Percentiles rank a stretch among this genome's conserved stretches.
phyloP scores from a whole-genome alignment of 2,113 vertebrate genomes.

The Alethe castanea region DNA sequence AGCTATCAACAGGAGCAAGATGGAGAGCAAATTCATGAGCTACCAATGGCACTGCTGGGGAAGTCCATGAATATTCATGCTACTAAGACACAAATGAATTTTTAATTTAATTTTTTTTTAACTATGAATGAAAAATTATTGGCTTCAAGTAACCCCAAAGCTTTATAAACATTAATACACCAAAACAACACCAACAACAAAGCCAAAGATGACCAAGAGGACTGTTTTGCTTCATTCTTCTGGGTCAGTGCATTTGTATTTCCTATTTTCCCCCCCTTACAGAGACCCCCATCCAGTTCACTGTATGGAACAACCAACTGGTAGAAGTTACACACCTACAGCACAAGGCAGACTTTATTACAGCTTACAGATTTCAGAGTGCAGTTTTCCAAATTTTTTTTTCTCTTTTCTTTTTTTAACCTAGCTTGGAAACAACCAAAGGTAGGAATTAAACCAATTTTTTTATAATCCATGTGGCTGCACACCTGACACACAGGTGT shows the following conservation, averaged over 20 bases:
- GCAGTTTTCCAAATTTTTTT: neutral
- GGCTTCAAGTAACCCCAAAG: neutral
- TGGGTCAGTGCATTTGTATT: neutral
- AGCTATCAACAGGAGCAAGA: neutral
- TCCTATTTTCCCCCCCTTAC: neutral
- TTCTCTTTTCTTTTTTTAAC: neutral
- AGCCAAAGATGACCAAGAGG: neutral
- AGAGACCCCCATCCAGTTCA: neutral
- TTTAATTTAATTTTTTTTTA: no score
- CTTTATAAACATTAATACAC: neutral
- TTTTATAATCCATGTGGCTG: neutral
- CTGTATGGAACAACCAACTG: neutral
- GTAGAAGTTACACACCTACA: neutral
- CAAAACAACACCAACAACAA: neutral
- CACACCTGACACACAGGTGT: neutral
- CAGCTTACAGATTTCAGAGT: neutral
- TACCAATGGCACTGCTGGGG: rapidly evolving
- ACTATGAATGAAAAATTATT: neutral
- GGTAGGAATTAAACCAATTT: neutral
- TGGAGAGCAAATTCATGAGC: neutral
- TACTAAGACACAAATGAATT: rapidly evolving
- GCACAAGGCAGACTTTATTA: neutral
- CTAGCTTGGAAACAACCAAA: neutral
- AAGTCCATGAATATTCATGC: neutral
- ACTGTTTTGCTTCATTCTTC: neutral